Conservation (phyloP, 1,140 invertebrate genomes). For the Cataglyphis hispanica region DNA sequence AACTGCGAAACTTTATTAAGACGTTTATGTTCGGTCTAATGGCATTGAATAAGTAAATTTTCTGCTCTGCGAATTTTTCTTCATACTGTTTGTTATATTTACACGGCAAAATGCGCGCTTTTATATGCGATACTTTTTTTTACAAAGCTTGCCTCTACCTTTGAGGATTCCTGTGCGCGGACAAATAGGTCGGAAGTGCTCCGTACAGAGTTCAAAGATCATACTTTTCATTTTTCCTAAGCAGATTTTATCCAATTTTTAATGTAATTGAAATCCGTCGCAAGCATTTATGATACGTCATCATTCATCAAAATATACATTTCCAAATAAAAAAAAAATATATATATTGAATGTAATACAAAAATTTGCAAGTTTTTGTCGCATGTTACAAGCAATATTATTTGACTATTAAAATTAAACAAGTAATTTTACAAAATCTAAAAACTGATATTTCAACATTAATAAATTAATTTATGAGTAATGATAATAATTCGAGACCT, state of each 20-base stretch:
- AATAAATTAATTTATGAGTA: slow-evolving; percentile 31
- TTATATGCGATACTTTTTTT: neutral
- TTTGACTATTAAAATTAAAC: neutral
- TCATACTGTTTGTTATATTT: neutral
- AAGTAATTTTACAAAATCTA: neutral
- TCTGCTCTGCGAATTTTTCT: neutral
- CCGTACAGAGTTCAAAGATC: slow-evolving; percentile 20
- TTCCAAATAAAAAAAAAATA: neutral
- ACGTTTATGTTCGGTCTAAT: neutral
- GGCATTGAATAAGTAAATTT: slow-evolving; percentile 10
- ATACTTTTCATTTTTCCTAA: neutral
- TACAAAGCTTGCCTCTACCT: neutral
- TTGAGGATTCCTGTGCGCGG: neutral
- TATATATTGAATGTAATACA: neutral
- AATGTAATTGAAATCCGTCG: slow-evolving; percentile 2
- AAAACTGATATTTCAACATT: neutral
- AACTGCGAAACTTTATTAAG: slow-evolving; percentile 47
- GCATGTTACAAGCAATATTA: neutral
- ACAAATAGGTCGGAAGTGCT: neutral
- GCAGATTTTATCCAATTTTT: neutral
- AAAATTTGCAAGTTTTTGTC: neutral
- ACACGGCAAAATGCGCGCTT: neutral
- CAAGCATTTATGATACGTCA: no score
- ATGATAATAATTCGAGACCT: slow-evolving; percentile 10
- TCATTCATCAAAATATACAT: neutral